Base-by-base conservation (phyloP, 2,888 invertebrate species). In the Plusia festucae region DNA sequence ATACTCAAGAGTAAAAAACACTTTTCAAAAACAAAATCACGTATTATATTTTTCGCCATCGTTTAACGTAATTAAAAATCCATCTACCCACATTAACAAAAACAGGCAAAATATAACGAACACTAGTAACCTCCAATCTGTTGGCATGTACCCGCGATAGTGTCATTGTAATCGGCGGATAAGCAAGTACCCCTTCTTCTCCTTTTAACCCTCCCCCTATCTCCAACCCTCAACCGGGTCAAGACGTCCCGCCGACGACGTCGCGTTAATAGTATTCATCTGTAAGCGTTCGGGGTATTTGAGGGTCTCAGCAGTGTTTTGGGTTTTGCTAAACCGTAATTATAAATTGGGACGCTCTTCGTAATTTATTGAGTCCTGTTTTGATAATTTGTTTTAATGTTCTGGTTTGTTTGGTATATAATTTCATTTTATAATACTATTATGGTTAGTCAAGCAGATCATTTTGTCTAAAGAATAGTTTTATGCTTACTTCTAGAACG, bases 221-320 rank as follows among this genome's bases (percentile, higher is more conserved):
- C 20, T n/a, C 46, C 57, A 30, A 52, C 53, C 53, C 60, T 61
- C 75, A 75, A 78, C 67, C 64, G 64, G 76, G 76, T 76, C 76
- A 78, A 76, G 76, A 78, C 58, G 70, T 76, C 66, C 49, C 61
- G 64, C 65, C 74, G 65, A 53, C 74, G 65, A 53, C 78, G 69
- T 68, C 78, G 55, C 32, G 70, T 74, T 78, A 75, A 75, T 75
- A 69, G 75, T 78, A 75, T 75, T 75, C 78, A 78, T 74, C 78
- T 69, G 70, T 74, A 74, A 78, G 70, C 70, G 68, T 77, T 73
- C 77, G n/a, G 40, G 40, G 40, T 40, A 40, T 73, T 77, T 67
- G 52, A 49, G 49, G 58, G 27, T 32, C 55, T 51, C 58, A 67
- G 57, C 61, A 68, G 68, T 73, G 73, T 67, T 67, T 67, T 77